These are phyloP conservation scores for Aphelocoma californica DNA, from an alignment of 2,797 vertebrate species.

Conservation along the genomic window DNA sequence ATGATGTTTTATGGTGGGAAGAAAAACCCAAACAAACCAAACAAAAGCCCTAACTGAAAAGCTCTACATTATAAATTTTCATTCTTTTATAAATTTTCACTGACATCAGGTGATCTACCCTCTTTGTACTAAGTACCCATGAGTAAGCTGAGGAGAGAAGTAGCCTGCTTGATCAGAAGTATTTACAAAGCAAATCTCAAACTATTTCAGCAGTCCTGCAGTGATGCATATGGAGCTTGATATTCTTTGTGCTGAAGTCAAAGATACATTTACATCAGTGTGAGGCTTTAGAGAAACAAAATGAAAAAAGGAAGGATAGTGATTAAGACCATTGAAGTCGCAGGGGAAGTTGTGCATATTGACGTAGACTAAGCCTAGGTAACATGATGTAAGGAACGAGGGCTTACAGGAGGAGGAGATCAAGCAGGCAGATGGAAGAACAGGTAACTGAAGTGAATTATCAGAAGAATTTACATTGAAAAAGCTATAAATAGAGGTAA, in stretches of 20 bases:
- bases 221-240: neutral
- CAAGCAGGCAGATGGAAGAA: neutral
- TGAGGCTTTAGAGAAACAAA: neutral
- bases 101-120: neutral
- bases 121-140: neutral
- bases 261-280: neutral
- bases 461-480: neutral
- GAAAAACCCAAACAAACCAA: neutral
- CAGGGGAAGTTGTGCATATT: neutral
- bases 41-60: neutral
- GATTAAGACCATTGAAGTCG: neutral
- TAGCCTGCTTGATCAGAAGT: neutral
- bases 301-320: neutral
- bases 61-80: neutral
- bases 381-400: neutral
- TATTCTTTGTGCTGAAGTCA: neutral
- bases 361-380: neutral
- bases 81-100: neutral
- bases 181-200: neutral
- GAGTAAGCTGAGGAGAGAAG: neutral
- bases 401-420: neutral
- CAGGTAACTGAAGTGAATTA: neutral
- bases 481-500: neutral
- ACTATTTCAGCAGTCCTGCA: neutral
- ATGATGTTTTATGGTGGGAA: neutral